These are phyloP conservation scores for Drosophila saltans DNA, from an alignment of 1,140 invertebrate species.

Conservation along the genomic window DNA sequence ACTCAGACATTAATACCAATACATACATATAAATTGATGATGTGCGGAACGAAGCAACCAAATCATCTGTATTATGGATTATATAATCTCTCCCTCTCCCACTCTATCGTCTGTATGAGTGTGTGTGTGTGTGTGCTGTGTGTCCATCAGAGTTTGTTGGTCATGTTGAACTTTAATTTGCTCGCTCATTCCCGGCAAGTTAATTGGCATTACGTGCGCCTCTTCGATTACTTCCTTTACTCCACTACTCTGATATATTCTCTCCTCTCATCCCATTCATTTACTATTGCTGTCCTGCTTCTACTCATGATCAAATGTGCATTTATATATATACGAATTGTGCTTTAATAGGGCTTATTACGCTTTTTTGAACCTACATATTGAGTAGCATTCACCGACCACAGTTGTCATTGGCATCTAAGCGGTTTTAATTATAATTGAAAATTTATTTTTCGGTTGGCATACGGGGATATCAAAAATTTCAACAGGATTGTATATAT, in stretches of 20 bases:
- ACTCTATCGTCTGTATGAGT: not conserved
- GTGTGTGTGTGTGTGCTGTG: no score
- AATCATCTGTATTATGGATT: conserved; percentile 66
- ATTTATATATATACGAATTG: conserved; percentile 44
- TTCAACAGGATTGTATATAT: not conserved
- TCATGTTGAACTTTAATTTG: conserved; percentile 59
- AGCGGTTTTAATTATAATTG: conserved; percentile 63
- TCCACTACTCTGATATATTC: not conserved
- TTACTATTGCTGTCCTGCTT: conserved; percentile 8
- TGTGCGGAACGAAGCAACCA: conserved; percentile 43
- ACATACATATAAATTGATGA: conserved; percentile 52
- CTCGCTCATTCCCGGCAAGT: conserved; percentile 32
- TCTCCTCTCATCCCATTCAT: not conserved
- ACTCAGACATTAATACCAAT: not conserved
- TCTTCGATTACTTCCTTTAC: not conserved
- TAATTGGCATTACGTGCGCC: conserved; percentile 58
- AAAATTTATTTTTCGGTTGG: conserved; percentile 32
- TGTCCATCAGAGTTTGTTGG: conserved; percentile 1
- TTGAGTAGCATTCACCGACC: conserved; percentile 28
- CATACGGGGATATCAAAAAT: not conserved
- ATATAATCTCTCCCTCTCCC: conserved; percentile 25
- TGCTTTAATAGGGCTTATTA: conserved; percentile 61
- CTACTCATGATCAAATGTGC: conserved; percentile 2
- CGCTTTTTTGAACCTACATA: conserved; percentile 48
- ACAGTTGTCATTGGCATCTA: conserved; percentile 52